These are phyloP conservation scores for Manduca sexta DNA, from an alignment of 1,140 invertebrate species.

Conservation along the genomic window DNA sequence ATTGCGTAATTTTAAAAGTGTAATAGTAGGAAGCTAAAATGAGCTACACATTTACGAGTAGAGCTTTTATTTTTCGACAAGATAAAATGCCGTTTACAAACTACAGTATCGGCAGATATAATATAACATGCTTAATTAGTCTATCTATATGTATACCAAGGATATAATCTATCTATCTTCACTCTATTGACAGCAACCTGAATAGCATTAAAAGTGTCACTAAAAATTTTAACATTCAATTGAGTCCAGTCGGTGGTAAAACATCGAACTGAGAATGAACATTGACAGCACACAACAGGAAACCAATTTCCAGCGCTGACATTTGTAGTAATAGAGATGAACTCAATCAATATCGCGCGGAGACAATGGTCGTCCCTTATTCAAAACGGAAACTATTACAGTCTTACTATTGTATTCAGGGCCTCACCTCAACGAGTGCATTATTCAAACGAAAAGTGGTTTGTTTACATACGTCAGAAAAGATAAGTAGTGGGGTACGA, in stretches of 20 bases:
- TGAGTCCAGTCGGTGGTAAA: not conserved
- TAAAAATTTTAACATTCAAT: too few species aligned
- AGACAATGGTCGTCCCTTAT: slow-evolving; percentile 67
- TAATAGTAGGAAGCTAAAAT: too few species aligned
- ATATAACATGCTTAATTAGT: not conserved
- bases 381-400: slow-evolving; percentile 71
- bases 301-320: slow-evolving; percentile 36
- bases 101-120: not conserved
- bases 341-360: slow-evolving; percentile 60
- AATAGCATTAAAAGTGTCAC: too few species aligned
- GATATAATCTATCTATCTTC: too few species aligned
- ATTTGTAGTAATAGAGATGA: slow-evolving; percentile 38
- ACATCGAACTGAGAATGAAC: slow-evolving; percentile 15
- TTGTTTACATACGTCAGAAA: slow-evolving; percentile 55
- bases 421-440: slow-evolving; percentile 55
- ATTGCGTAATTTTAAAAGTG: too few species aligned
- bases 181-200: too few species aligned
- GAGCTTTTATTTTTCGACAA: too few species aligned
- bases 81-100: too few species aligned
- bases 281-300: slow-evolving; percentile 21
- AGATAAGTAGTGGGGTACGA: slow-evolving; percentile 53
- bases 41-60: too few species aligned
- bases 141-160: too few species aligned
- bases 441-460: slow-evolving; percentile 67
- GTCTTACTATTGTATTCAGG: slow-evolving; percentile 59